Evolutionary conservation across 2,888 invertebrate genomes (phyloP), one percentile per base, ranked within the genome.

Genomic region (Torymus auratus): DNA sequence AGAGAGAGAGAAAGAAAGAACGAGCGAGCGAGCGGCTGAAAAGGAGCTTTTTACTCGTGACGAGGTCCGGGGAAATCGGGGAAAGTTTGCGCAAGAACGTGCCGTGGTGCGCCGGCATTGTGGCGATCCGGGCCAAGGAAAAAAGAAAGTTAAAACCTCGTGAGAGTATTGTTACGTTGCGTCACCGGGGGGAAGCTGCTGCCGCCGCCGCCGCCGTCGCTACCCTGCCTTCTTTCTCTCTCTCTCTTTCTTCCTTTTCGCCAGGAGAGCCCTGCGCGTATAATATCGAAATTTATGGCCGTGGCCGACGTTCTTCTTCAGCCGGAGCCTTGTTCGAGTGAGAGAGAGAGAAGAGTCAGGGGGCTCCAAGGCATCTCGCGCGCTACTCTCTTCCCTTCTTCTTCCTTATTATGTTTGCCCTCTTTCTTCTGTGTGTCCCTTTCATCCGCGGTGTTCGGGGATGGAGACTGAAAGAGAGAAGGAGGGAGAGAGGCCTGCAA

Each of bases 201-300:
- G 4, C 52, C 12, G 62, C 67, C 55, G 50, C 55, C 58, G 52
- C 55, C 10, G 20, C 56, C 23, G 13, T 41, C 53, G 60, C 67
- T 20, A 52, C 14, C 15, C 12, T 12, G 23, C 15, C 12, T 17
- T 28, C 14, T 17, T 50, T 55, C 10, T 58, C 41, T 28, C 20
- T 41, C 15, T 23, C 28, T 64, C 70, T 60, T 67, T 65, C 73
- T 20, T 50, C 68, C 78, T 72, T 65, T 78, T 73, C 73, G 69
- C 79, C 72, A 61, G 68, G 74, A 82, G 81, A 75, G 85, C 81
- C 55, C 71, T 65, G 86, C 88, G 86, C 85, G 87, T 88, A 90
- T 89, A 90, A 90, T 89, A 89, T 90, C 88, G 83, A 89, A 90
- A 90, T 90, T 90, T 90, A 90, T 89, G 89, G 85, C 88, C 85